These are phyloP conservation scores for Mobula hypostoma DNA, from an alignment of 2,113 vertebrate species.

Conservation along the genomic window DNA sequence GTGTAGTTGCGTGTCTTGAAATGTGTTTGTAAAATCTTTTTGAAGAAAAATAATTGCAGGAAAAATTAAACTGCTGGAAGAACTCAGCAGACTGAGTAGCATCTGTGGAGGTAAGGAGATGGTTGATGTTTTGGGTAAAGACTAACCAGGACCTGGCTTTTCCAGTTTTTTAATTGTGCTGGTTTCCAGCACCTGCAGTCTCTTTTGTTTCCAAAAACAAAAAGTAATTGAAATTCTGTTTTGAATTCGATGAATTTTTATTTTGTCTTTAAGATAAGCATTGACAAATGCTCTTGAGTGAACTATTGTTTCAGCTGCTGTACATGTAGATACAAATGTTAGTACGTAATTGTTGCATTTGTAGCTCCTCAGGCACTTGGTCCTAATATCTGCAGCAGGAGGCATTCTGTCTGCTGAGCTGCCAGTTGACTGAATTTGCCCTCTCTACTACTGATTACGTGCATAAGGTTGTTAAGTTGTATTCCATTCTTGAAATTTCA, in stretches of 20 bases:
- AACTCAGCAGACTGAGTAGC: too few relatives aligned
- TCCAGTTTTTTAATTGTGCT: too few relatives aligned
- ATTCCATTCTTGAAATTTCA: neutral
- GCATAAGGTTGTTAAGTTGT: neutral
- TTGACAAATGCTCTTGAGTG: neutral
- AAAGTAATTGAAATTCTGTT: too few relatives aligned
- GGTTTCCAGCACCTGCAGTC: too few relatives aligned
- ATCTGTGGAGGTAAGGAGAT: too few relatives aligned
- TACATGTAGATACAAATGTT: neutral
- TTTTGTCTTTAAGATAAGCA: too few relatives aligned
- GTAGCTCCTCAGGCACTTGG: neutral
- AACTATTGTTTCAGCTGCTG: neutral
- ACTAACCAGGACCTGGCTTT: too few relatives aligned
- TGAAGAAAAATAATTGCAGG: neutral
- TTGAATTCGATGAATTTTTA: too few relatives aligned
- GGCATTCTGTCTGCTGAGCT: neutral
- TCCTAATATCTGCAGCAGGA: neutral
- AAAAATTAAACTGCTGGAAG: too few relatives aligned
- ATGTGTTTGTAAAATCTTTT: neutral
- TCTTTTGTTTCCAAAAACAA: too few relatives aligned
- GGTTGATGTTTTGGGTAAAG: too few relatives aligned
- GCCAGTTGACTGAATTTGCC: neutral
- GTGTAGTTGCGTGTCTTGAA: neutral
- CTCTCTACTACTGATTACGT: neutral
- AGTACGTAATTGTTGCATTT: neutral